Evolutionary conservation across 1,140 invertebrate genomes (phyloP), one percentile per base, ranked within the genome.

Genomic region (Andricus grossulariae): DNA sequence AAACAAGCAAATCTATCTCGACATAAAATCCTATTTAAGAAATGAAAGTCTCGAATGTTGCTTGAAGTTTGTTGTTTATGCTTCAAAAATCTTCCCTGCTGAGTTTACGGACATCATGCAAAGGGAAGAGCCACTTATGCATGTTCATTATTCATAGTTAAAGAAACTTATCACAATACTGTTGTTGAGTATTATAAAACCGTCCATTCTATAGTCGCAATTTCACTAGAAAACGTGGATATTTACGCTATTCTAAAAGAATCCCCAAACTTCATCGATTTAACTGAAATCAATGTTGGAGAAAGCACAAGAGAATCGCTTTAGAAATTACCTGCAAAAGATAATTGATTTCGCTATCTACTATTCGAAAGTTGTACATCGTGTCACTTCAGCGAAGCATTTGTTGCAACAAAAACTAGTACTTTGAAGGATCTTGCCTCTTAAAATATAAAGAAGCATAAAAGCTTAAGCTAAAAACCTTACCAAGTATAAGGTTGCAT

Each of bases 41-140:
- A 39, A 60, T 32, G 57, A 60, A 60, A 39, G 13, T 60, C 25
- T 60, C 13, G 32, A 16, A 25, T 60, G 21, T 39, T 60, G 57
- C 13, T 60, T 32, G 25, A 10, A 60, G 13, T 60, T 60, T 39
- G 57, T 60, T 3, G 25, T 60, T 6, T 60, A 60, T 16, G 32
- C 32, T 32, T 60, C 10, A 15, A 60, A 60, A 60, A 60, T 39
- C 3, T 60, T 60, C 16, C 32, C 57, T 16, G 32, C 21, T 8
- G 57, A 60, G 32, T 60, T 60, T 7, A 60, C 57, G 12, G 25
- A 16, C 13, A 32, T 60, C 11, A 60, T 60, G 57, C 57, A 60
- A 60, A 60, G 19, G 57, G 25, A 60, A 32, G 57, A 60, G 16
- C 57, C 57, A 32, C 57, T 60, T 16, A 60, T 60, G 21, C 57